Percentiles rank a stretch among this genome's conserved stretches.
phyloP scores from a whole-genome alignment of 1,140 invertebrate genomes.

The Cecropterus lyciades region DNA sequence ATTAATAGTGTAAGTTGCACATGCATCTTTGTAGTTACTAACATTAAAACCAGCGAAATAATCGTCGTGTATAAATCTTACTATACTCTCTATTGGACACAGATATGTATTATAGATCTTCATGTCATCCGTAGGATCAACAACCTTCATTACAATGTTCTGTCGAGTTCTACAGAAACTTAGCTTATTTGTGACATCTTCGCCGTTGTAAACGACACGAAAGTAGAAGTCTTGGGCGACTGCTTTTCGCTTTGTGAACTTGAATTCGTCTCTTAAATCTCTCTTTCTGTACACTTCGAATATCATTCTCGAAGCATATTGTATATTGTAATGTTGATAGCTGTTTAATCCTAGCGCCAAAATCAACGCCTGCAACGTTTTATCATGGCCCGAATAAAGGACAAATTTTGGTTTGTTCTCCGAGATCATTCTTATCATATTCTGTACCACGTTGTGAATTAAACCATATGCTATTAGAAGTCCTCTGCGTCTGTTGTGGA shows the following conservation, averaged over 20 bases:
- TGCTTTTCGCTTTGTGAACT: slow-evolving; percentile 83
- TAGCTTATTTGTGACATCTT: slow-evolving; percentile 92
- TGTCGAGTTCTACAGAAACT: slow-evolving; percentile 89
- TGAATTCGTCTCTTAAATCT: slow-evolving; percentile 80
- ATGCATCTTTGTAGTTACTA: slow-evolving; percentile 94
- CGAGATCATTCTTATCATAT: slow-evolving; percentile 91
- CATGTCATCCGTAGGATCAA: slow-evolving; percentile 58
- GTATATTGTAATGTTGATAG: slow-evolving; percentile 84
- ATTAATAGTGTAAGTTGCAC: slow-evolving; percentile 76
- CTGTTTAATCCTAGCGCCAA: slow-evolving; percentile 89
- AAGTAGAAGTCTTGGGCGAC: slow-evolving; percentile 90
- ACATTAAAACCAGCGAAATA: slow-evolving; percentile 92
- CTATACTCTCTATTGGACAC: slow-evolving; percentile 93
- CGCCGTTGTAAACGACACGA: slow-evolving; percentile 93
- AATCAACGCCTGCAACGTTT: slow-evolving; percentile 93
- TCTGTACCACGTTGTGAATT: slow-evolving; percentile 90
- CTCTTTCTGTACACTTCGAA: slow-evolving; percentile 91
- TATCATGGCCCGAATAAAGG: slow-evolving; percentile 96
- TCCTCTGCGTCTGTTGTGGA: slow-evolving; percentile 87
- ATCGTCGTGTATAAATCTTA: slow-evolving; percentile 93
- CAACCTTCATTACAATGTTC: slow-evolving; percentile 66
- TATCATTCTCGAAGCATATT: slow-evolving; percentile 93
- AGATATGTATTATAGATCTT: slow-evolving; percentile 84
- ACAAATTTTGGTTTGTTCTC: slow-evolving; percentile 92
- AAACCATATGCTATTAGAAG: slow-evolving; percentile 91